Conservation (phyloP, 2,113 vertebrate species). For the Willisornis vidua region DNA sequence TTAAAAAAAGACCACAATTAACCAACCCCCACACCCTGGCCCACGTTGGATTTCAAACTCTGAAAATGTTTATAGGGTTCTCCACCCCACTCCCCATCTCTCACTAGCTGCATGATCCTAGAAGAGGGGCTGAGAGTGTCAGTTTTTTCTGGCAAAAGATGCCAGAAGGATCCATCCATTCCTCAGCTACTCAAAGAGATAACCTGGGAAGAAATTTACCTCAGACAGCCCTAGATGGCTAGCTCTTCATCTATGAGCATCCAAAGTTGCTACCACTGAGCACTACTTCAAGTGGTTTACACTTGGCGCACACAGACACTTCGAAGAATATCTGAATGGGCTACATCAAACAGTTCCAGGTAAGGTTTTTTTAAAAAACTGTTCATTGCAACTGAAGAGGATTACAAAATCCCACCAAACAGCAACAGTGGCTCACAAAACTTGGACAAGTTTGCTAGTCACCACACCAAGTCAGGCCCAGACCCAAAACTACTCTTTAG, state of each 20-base stretch:
- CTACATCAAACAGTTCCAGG: neutral
- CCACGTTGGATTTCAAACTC: neutral
- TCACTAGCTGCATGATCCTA: neutral
- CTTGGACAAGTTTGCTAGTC: neutral
- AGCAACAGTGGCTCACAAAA: neutral
- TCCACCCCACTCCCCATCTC: neutral
- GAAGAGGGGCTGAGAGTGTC: neutral
- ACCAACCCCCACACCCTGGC: accelerated
- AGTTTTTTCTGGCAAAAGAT: neutral
- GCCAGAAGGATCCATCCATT: neutral
- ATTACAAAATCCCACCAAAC: neutral
- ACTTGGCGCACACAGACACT: neutral
- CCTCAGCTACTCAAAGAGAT: neutral
- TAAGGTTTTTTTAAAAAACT: neutral
- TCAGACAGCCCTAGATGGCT: neutral
- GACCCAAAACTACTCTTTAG: neutral
- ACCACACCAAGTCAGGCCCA: neutral
- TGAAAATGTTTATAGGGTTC: neutral
- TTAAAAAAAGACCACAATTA: neutral
- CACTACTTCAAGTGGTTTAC: neutral
- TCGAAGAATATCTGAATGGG: neutral
- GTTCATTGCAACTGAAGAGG: neutral
- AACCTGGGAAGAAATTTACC: neutral
- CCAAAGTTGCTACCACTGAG: neutral
- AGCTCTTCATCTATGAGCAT: neutral